phyloP scores from a whole-genome alignment of 2,113 vertebrate species.

The Entelurus aequoreus region DNA sequence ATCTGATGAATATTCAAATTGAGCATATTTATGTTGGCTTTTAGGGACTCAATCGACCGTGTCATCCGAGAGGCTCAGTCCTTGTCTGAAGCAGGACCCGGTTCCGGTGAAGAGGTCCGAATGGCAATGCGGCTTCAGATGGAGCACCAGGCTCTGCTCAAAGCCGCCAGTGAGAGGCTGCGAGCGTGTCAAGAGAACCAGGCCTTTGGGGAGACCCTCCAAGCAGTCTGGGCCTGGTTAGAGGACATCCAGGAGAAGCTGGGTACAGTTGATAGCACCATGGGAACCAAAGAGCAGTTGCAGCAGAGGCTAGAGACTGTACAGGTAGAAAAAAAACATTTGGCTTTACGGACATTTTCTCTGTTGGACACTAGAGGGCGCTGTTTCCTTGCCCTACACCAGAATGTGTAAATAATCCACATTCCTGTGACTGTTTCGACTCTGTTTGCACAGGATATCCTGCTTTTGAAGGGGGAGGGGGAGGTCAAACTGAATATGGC shows the following conservation, averaged over 20 bases:
- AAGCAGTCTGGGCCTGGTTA: conserved; percentile 84
- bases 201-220: conserved; percentile 83
- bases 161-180: conserved; percentile 77
- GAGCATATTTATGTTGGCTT: conserved; percentile 3
- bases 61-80: conserved; percentile 81
- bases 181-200: conserved; percentile 84
- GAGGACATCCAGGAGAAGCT: conserved; percentile 81
- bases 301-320: conserved; percentile 80
- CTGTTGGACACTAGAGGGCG: conserved; percentile 46
- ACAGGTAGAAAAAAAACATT: conserved; percentile 72
- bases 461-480: conserved; percentile 93
- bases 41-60: conserved; percentile 84
- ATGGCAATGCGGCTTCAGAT: conserved; percentile 78
- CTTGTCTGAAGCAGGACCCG: conserved; percentile 79
- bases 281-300: conserved; percentile 80
- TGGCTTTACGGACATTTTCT: not conserved
- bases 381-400: conserved; percentile 22
- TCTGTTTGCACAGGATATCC: conserved; percentile 82
- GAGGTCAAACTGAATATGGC: conserved; percentile 96
- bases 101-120: conserved; percentile 74
- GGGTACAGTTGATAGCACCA: conserved; percentile 77
- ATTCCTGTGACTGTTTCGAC: not conserved
- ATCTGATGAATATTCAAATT: conserved; percentile 7
- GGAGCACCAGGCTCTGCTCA: conserved; percentile 80
- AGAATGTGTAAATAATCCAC: conserved; percentile 2